Percentiles rank a stretch among this genome's conserved stretches.
Evolutionary conservation across 2,797 vertebrate genomes (phyloP).

Genomic region (Spinus olivaceus): DNA sequence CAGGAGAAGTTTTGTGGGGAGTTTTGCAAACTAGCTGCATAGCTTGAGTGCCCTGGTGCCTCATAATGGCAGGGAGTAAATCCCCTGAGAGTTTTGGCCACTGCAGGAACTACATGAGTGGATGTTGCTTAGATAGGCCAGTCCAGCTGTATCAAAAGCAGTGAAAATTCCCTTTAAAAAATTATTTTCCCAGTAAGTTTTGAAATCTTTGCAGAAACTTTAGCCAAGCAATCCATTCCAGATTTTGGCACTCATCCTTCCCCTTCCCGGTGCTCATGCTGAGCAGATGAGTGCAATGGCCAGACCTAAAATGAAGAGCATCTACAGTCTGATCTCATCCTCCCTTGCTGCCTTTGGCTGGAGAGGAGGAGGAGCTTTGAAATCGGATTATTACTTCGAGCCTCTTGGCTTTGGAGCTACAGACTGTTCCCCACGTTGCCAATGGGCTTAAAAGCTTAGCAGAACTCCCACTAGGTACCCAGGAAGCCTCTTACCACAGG

Average conservation of each 20-base stretch:
- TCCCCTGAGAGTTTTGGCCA: background rate
- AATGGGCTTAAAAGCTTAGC: conserved; percentile 73
- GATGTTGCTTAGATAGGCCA: background rate
- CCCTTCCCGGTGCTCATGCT: background rate
- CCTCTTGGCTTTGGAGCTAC: conserved; percentile 67
- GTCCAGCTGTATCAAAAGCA: background rate
- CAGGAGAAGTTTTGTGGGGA: background rate
- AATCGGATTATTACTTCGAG: conserved; percentile 71
- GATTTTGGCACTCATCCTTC: conserved; percentile 47
- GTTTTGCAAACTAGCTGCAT: background rate
- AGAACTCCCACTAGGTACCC: conserved; percentile 69
- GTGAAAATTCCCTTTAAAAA: background rate
- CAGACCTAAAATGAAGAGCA: conserved; percentile 58
- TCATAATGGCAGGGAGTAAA: background rate
- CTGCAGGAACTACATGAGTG: background rate
- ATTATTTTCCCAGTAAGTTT: background rate
- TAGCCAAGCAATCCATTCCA: conserved; percentile 33
- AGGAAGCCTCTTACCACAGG: conserved; percentile 67
- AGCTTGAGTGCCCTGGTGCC: background rate
- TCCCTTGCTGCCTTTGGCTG: conserved; percentile 58
- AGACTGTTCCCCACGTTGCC: conserved; percentile 67
- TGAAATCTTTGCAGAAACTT: conserved; percentile 30
- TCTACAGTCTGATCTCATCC: conserved; percentile 69
- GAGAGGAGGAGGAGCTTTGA: conserved; percentile 63
- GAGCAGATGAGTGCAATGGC: conserved; percentile 54